These are phyloP conservation scores for Gallinago media DNA, from an alignment of 2,113 vertebrate species.

Conservation along the genomic window DNA sequence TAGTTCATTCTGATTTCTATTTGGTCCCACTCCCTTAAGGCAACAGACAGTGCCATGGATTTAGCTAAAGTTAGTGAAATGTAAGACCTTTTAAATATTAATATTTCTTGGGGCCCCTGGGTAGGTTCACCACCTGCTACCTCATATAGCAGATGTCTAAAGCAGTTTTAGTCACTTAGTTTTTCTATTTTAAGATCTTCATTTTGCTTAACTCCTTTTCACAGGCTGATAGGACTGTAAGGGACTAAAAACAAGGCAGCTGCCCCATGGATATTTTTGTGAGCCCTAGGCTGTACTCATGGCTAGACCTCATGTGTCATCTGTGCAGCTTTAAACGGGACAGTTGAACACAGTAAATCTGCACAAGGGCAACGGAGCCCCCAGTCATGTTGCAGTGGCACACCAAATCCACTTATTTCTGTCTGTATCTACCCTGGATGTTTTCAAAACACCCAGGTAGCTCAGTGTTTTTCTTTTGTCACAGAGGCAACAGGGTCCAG, in stretches of 20 bases:
- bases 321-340: not conserved
- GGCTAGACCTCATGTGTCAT: not conserved
- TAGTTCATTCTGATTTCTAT: conserved; percentile 47
- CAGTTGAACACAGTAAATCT: not conserved
- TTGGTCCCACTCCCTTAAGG: not conserved
- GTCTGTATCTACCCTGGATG: not conserved
- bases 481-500: fast-evolving
- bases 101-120: conserved; percentile 36
- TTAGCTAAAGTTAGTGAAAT: conserved; percentile 23
- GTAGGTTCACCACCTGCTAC: conserved; percentile 42
- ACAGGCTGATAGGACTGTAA: not conserved
- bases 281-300: not conserved
- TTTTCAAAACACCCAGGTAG: not conserved
- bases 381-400: not conserved
- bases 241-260: not conserved
- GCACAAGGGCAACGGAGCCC: not conserved
- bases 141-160: conserved; percentile 34
- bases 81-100: conserved; percentile 62
- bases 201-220: not conserved
- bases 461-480: not conserved
- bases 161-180: not conserved
- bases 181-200: conserved; percentile 34
- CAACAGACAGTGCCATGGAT: not conserved
- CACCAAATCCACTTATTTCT: not conserved
- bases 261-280: not conserved